Conservation (phyloP, 2,888 invertebrate species). For the Caenorhabditis afra region DNA sequence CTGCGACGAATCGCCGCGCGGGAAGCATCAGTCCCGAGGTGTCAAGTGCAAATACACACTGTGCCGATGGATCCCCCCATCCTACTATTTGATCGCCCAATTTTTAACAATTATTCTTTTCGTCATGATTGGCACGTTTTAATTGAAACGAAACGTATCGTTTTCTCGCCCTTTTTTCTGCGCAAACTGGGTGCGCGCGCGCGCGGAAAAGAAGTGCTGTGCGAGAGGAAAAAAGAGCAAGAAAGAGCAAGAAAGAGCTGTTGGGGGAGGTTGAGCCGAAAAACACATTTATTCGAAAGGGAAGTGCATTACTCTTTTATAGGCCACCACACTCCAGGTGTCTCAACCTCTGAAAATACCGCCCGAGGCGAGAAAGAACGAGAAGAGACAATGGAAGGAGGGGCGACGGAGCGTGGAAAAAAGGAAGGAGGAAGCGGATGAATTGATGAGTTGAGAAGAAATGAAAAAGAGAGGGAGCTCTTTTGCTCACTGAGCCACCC, state of each 20-base stretch:
- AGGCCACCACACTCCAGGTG: conserved; percentile 10
- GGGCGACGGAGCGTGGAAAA: conserved; percentile 7
- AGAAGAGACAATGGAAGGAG: neutral
- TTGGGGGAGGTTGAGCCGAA: conserved; percentile 8
- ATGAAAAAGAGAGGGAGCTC: conserved; percentile 5
- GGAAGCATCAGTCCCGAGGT: conserved; percentile 43
- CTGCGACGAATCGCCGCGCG: no score
- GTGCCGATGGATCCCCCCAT: no score
- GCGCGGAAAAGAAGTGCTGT: no score
- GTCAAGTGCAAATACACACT: conserved; percentile 51
- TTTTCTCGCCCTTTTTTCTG: conserved; percentile 4
- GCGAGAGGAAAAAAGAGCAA: no score
- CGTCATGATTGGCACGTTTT: conserved; percentile 49
- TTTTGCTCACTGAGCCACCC: conserved; percentile 5
- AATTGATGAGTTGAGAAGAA: conserved; percentile 10
- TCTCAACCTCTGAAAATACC: no score
- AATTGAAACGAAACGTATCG: conserved; percentile 37
- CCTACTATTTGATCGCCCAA: conserved; percentile 37
- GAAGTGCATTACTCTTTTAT: conserved; percentile 41
- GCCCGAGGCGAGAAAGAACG: no score
- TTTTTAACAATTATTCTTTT: conserved; percentile 20
- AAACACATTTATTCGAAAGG: conserved; percentile 28
- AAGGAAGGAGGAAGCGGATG: neutral
- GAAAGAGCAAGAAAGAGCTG: no score
- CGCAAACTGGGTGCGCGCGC: conserved; percentile 43